Conservation (phyloP, 2,113 vertebrate species). For the Anarhynchus alexandrinus region DNA sequence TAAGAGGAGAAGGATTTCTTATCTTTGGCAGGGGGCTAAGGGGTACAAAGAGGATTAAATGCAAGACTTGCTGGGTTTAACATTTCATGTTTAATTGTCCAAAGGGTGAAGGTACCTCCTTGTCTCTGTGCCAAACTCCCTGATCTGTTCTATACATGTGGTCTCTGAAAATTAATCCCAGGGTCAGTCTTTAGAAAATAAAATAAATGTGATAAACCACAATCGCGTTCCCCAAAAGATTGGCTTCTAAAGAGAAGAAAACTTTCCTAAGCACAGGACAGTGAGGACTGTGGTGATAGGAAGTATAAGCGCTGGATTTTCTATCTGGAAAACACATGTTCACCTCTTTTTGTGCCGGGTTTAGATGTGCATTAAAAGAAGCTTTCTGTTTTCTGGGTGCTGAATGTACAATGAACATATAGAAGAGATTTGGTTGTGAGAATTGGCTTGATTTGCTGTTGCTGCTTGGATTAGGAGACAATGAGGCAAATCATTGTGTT, state of each 20-base stretch:
- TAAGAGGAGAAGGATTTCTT: constrained; percentile 24
- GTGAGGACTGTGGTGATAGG: not conserved
- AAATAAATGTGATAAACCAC: not conserved
- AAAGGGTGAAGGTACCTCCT: constrained; percentile 34
- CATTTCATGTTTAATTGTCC: constrained; percentile 60
- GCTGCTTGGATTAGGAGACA: constrained; percentile 31
- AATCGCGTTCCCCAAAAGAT: not conserved
- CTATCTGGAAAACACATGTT: constrained; percentile 20
- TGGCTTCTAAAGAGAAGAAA: not conserved
- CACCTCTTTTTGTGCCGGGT: not conserved
- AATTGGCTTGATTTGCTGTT: not conserved
- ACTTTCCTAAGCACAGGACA: constrained; percentile 28
- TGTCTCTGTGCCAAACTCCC: not conserved
- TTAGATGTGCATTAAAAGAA: not conserved
- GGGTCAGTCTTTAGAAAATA: constrained; percentile 41
- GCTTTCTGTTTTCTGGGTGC: not conserved
- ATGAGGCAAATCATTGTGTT: not conserved
- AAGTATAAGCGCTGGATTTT: constrained; percentile 14
- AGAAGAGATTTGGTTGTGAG: not conserved
- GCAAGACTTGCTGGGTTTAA: constrained; percentile 48
- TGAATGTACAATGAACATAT: not conserved
- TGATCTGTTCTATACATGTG: not conserved
- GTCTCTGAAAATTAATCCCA: not conserved
- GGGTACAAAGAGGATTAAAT: constrained; percentile 60
- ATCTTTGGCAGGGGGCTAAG: constrained; percentile 32